A percentile compares a stretch with the other conserved stretches of the same genome.
Evolutionary conservation across 2,113 vertebrate genomes (phyloP).

Genomic region (Rhinopomastus cyanomelas): DNA sequence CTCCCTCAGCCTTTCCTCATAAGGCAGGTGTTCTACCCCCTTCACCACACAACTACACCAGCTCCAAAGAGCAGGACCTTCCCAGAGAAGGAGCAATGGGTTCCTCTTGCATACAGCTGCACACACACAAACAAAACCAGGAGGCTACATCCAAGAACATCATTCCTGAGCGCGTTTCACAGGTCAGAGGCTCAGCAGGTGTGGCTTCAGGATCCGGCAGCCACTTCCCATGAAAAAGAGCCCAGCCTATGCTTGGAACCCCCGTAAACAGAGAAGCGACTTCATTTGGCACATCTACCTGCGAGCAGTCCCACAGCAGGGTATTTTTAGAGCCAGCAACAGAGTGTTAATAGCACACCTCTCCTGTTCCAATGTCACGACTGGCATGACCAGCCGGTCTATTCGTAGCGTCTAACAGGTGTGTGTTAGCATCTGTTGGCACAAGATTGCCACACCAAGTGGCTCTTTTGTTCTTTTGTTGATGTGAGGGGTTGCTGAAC

Average conservation of each 20-base stretch:
- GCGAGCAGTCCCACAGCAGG: not conserved
- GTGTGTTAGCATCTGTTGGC: slow-evolving; percentile 17
- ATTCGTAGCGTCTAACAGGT: slow-evolving; percentile 37
- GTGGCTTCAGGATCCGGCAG: not conserved
- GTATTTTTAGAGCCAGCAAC: slow-evolving; percentile 8
- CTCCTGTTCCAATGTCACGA: not conserved
- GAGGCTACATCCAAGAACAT: not conserved
- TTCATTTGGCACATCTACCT: slow-evolving; percentile 43
- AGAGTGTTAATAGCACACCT: slow-evolving; percentile 5
- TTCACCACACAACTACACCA: not conserved
- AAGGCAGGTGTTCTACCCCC: no score
- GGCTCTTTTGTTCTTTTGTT: not conserved
- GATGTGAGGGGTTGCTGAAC: not conserved
- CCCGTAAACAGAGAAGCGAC: not conserved
- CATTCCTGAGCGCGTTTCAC: not conserved
- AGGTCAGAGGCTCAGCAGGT: not conserved
- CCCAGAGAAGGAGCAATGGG: not conserved
- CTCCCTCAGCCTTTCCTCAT: no score
- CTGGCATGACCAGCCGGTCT: not conserved
- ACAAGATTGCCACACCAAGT: not conserved
- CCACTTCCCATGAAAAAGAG: not conserved
- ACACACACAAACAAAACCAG: accelerated
- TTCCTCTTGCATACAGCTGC: not conserved
- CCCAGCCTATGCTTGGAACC: not conserved
- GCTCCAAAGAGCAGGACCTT: not conserved